Percentiles rank a stretch among this genome's conserved stretches.
phyloP scores from a whole-genome alignment of 2,113 vertebrate species.

The Clinocottus analis region DNA sequence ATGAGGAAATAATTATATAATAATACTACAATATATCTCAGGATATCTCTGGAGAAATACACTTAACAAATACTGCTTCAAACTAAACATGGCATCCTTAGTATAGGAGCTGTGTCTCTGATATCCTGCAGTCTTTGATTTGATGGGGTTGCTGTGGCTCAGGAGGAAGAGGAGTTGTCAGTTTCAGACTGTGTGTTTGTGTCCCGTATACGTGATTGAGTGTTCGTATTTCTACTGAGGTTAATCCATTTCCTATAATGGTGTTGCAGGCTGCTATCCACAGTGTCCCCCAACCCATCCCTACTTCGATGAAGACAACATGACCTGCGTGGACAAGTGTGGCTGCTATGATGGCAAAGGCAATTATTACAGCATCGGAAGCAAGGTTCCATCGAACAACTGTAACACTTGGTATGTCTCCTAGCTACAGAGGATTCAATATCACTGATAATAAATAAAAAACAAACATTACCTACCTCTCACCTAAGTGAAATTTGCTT shows the following conservation, averaged over 20 bases:
- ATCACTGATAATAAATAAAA: neutral
- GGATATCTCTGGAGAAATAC: no score
- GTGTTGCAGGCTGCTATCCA: constrained; percentile 91
- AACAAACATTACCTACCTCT: neutral
- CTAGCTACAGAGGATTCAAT: neutral
- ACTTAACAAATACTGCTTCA: no score
- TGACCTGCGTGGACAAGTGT: constrained; percentile 89
- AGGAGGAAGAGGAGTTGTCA: neutral
- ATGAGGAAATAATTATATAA: no score
- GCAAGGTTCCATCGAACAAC: constrained; percentile 79
- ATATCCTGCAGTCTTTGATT: no score
- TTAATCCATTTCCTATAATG: neutral
- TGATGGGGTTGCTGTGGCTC: no score
- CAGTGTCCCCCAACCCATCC: constrained; percentile 85
- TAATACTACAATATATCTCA: no score
- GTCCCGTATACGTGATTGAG: no score
- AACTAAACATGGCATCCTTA: no score
- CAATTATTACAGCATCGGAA: constrained; percentile 80
- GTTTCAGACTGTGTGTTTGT: neutral
- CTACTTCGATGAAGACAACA: constrained; percentile 91
- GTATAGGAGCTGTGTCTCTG: no score
- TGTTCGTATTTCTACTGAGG: neutral
- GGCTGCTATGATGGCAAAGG: constrained; percentile 84
- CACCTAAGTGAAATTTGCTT: neutral
- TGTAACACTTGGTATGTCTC: constrained; percentile 89